phyloP scores from a whole-genome alignment of 2,888 invertebrate species.

The Thymelicus acteon region DNA sequence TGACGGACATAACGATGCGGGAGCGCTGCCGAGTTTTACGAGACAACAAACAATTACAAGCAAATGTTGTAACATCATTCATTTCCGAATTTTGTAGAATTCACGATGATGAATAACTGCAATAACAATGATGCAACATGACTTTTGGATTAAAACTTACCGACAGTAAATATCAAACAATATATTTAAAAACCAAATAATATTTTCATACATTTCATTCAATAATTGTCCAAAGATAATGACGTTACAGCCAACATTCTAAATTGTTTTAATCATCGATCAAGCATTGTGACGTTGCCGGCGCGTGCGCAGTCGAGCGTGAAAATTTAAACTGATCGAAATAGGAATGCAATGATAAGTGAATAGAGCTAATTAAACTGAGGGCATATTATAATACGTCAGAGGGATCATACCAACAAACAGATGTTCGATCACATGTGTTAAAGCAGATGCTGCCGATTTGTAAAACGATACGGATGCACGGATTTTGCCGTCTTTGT shows the following conservation, averaged over 20 bases:
- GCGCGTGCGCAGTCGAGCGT: slow-evolving; percentile 63
- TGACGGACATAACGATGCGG: slow-evolving; percentile 41
- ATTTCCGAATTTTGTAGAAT: no score
- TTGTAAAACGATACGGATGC: slow-evolving; percentile 54
- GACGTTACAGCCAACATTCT: slow-evolving; percentile 17
- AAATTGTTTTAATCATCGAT: slow-evolving; percentile 59
- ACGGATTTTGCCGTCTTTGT: slow-evolving; percentile 28
- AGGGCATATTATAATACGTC: slow-evolving; percentile 62
- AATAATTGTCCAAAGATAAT: slow-evolving; percentile 3
- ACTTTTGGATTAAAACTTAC: no score
- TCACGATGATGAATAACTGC: no score
- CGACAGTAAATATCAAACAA: no score
- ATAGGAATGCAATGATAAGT: slow-evolving; percentile 73
- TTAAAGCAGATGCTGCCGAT: slow-evolving; percentile 69
- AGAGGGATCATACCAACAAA: slow-evolving; percentile 48
- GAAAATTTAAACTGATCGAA: slow-evolving; percentile 70
- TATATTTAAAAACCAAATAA: no score
- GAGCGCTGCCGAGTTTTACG: slow-evolving; percentile 45
- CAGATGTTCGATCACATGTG: slow-evolving; percentile 73
- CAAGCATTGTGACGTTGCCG: slow-evolving; percentile 60
- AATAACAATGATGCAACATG: no score
- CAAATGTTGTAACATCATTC: no score
- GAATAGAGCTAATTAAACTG: slow-evolving; percentile 78
- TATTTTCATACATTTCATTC: no score
- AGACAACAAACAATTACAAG: slow-evolving; percentile 5